phyloP scores from a whole-genome alignment of 2,113 vertebrate genomes.

The Syngnathus floridae region DNA sequence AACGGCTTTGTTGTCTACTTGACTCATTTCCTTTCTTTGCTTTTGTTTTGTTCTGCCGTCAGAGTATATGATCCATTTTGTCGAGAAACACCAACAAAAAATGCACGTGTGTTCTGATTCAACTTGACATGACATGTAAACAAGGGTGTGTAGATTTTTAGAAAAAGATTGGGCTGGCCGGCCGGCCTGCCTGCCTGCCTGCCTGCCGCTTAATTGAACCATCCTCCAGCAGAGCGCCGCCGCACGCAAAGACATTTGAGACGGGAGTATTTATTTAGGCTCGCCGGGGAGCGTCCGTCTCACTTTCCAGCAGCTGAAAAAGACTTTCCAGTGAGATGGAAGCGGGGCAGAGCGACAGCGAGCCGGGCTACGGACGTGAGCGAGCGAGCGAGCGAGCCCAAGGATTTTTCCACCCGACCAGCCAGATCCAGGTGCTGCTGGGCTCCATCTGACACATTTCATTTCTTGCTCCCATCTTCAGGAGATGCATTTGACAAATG shows the following conservation, averaged over 20 bases:
- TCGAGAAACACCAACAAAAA: too few relatives aligned
- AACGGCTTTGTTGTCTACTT: too few relatives aligned
- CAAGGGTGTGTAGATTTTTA: too few relatives aligned
- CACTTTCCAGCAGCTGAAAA: constrained; percentile 60
- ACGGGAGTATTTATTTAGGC: constrained; percentile 52
- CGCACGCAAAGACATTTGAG: constrained; percentile 47
- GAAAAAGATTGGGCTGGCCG: neutral
- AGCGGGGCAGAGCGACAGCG: constrained; percentile 40
- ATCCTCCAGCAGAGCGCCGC: constrained; percentile 28
- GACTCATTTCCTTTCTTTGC: too few relatives aligned
- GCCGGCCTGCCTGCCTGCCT: too few relatives aligned
- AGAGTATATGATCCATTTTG: too few relatives aligned
- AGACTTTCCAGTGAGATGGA: constrained; percentile 52
- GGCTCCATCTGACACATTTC: neutral
- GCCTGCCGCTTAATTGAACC: constrained; percentile 52
- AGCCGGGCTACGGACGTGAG: constrained; percentile 42
- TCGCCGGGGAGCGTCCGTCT: constrained; percentile 41
- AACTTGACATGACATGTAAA: too few relatives aligned
- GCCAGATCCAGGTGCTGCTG: constrained; percentile 59
- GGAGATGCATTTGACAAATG: neutral
- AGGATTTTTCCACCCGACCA: constrained; percentile 41
- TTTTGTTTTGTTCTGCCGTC: too few relatives aligned
- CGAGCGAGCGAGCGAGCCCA: constrained; percentile 31
- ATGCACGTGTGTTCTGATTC: too few relatives aligned
- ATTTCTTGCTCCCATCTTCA: neutral